A percentile compares a stretch with the other conserved stretches of the same genome.
phyloP scores from a whole-genome alignment of 37 sponge, comb jelly and placozoan species.

The Ianthella basta region DNA sequence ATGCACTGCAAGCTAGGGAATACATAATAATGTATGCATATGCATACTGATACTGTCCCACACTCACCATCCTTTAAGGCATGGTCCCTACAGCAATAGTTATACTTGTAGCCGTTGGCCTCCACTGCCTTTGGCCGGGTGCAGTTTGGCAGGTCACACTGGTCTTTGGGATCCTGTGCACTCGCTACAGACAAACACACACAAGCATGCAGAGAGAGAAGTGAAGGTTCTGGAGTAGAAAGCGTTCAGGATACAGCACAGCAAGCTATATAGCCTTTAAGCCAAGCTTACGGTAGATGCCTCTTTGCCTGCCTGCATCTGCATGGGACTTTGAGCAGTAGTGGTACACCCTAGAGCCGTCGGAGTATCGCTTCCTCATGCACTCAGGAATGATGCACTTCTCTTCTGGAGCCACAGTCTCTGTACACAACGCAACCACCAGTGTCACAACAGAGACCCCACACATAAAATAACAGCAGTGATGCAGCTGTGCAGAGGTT shows the following conservation, averaged over 20 bases:
- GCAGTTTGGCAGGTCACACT: conserved; percentile 74
- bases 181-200: conserved; percentile 24
- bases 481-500: too few species aligned
- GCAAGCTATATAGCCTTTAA: not conserved
- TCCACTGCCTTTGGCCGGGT: conserved; percentile 45
- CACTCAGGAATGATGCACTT: conserved; percentile 69
- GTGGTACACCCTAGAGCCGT: too few species aligned
- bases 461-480: too few species aligned
- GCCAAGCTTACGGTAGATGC: conserved; percentile 56
- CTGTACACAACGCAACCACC: not conserved
- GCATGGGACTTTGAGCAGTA: conserved; percentile 80
- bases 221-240: not conserved
- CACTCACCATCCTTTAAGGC: conserved; percentile 66
- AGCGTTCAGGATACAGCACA: not conserved
- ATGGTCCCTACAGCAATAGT: conserved; percentile 70
- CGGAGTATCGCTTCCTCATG: conserved; percentile 17
- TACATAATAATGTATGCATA: too few species aligned
- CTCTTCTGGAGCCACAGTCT: not conserved
- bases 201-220: not conserved
- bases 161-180: conserved; percentile 37
- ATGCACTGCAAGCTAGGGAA: too few species aligned
- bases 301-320: conserved; percentile 40
- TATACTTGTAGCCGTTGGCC: conserved; percentile 40
- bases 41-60: too few species aligned
- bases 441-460: not conserved